Conservation (phyloP, 2,797 vertebrate genomes). For the Serranus cabrilla region DNA sequence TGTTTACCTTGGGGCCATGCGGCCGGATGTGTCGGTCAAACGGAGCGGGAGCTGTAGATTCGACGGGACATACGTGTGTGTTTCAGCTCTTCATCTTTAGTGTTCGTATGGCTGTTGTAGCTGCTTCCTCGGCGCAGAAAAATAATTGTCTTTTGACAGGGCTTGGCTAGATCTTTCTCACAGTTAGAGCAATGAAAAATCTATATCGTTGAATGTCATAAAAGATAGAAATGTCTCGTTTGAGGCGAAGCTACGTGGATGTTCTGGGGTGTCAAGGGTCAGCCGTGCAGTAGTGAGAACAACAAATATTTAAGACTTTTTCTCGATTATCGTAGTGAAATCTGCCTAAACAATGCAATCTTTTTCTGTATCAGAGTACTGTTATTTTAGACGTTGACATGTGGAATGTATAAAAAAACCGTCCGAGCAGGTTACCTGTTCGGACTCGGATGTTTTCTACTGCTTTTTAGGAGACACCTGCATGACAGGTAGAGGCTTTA, state of each 20-base stretch:
- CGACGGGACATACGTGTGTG: constrained; percentile 24
- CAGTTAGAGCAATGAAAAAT: constrained; percentile 26
- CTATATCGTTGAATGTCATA: constrained; percentile 60
- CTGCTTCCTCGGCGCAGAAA: constrained; percentile 68
- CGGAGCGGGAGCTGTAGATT: constrained; percentile 20
- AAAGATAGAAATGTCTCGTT: constrained; percentile 28
- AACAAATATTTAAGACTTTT: constrained; percentile 63
- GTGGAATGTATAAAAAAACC: constrained; percentile 82
- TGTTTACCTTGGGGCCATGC: constrained; percentile 38
- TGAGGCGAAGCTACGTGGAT: constrained; percentile 32
- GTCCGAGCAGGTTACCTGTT: constrained; percentile 53
- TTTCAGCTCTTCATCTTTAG: constrained; percentile 61
- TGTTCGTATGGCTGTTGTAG: constrained; percentile 67
- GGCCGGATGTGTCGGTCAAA: constrained; percentile 46
- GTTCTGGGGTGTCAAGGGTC: constrained; percentile 37
- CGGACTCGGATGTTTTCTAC: constrained; percentile 73
- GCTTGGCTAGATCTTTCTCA: constrained; percentile 52
- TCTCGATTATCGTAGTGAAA: constrained; percentile 75
- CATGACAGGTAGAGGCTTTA: constrained; percentile 80
- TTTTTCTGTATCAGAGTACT: constrained; percentile 84
- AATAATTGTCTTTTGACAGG: constrained; percentile 38
- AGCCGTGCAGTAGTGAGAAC: constrained; percentile 41
- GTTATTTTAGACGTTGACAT: constrained; percentile 84
- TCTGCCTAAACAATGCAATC: constrained; percentile 84
- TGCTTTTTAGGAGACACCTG: constrained; percentile 76